Percentiles rank a stretch among this genome's conserved stretches.
Conservation (phyloP, 2,797 vertebrate genomes). For the Sarcoramphus papa region DNA sequence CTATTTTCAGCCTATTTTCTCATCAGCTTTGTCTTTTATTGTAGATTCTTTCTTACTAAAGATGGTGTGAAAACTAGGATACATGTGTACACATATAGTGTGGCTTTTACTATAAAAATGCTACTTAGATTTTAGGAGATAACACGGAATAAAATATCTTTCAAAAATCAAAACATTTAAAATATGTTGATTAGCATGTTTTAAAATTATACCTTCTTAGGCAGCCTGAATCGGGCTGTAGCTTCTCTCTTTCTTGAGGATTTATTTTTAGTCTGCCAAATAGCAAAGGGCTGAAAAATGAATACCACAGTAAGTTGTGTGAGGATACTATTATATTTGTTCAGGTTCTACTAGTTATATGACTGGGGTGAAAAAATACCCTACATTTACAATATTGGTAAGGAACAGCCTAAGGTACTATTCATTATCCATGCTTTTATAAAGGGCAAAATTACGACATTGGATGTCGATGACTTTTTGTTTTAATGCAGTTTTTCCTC, state of each 20-base stretch:
- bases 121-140: background rate
- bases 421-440: background rate
- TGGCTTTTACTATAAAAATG: background rate
- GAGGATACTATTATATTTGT: background rate
- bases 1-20: background rate
- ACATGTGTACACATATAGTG: background rate
- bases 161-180: background rate
- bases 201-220: background rate
- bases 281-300: background rate
- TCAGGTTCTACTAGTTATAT: background rate
- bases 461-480: background rate
- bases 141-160: background rate
- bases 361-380: background rate
- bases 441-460: background rate
- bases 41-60: background rate
- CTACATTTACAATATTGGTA: background rate
- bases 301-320: background rate
- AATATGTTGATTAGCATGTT: background rate
- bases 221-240: background rate
- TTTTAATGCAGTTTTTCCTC: background rate
- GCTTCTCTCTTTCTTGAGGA: background rate
- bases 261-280: background rate
- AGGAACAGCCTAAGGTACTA: background rate
- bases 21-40: background rate
- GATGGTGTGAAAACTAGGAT: background rate